A percentile compares a stretch with the other conserved stretches of the same genome.
Conservation (phyloP, 92 coral and sea anemone genomes). For the Zoanthus sociatus region DNA sequence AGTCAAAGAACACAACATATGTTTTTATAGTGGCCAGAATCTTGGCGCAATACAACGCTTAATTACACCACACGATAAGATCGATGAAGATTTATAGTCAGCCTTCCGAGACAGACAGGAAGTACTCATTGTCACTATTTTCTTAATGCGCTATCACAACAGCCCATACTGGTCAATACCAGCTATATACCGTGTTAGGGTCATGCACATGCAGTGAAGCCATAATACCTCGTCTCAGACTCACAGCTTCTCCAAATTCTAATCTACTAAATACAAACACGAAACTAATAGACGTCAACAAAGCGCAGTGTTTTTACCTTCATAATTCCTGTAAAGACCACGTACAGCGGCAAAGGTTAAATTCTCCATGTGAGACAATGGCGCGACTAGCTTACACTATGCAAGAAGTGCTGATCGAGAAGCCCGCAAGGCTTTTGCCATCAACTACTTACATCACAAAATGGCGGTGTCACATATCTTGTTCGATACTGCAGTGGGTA, state of each 20-base stretch:
- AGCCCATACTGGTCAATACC: not conserved
- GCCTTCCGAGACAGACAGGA: conserved; percentile 37
- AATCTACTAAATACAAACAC: not conserved
- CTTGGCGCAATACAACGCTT: not conserved
- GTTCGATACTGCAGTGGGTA: not conserved
- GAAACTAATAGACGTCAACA: conserved; percentile 10
- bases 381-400: not conserved
- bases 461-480: not conserved
- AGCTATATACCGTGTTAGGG: not conserved
- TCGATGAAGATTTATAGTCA: conserved; percentile 31
- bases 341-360: conserved; percentile 15
- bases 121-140: conserved; percentile 18
- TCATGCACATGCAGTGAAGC: conserved; percentile 9
- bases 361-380: conserved; percentile 2
- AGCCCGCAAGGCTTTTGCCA: conserved; percentile 6
- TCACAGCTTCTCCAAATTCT: not conserved
- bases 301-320: not conserved
- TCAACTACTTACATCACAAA: not conserved
- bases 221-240: conserved; percentile 16
- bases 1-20: not conserved
- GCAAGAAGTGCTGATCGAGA: conserved; percentile 31
- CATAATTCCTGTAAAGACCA: not conserved
- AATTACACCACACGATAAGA: conserved; percentile 35
- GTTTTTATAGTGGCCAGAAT: conserved; percentile 25
- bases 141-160: conserved; percentile 20